Base-by-base conservation (phyloP, 2,797 vertebrate species). In the Coendou prehensilis region DNA sequence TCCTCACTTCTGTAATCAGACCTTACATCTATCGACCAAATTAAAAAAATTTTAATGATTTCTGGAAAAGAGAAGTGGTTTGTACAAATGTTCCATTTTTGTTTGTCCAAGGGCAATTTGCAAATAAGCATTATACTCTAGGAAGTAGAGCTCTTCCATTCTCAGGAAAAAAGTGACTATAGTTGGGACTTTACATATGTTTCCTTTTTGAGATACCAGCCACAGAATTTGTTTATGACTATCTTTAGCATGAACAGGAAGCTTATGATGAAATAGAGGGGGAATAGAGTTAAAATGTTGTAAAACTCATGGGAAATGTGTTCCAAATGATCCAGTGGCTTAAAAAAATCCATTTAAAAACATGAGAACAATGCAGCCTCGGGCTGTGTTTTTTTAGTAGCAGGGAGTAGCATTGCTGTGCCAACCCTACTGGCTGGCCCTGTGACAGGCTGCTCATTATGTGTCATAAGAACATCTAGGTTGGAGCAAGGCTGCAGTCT, bases 211-310 rank as follows among this genome's bases (percentile, higher is more conserved):
- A 97, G 89, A 94, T 69, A 82, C 78, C 59, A 23, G 95, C 97
- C 96, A 93, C 97, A 95, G 94, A 93, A 87, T 97, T 98, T 97
- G 94, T 93, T 97, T 97, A 97, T 76, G 73, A 88, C 95, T 96
- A 96, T 97, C 96, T 98, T 97, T 96, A 98, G 95, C 76, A 85
- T 0, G 0, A 92, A 95, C 84, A 95, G 97, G 97, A 96, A 97
- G 93, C 93, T 95, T 75, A 79, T n/a, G 78, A 79, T 59, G 95
- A 96, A 96, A 92, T 63, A 83, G 67, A 89, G 76, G 50, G 71
- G 57, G 79, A 84, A 92, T 56, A 87, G 81, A 95, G 89, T 95
- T 87, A 95, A 97, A 96, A 81, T 85, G 73, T 92, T 96, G 61
- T 85, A 87, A 97, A 95, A 94, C 87, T 90, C 81, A 87, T 45